phyloP scores from a whole-genome alignment of 1,140 invertebrate species.

The Apis laboriosa region DNA sequence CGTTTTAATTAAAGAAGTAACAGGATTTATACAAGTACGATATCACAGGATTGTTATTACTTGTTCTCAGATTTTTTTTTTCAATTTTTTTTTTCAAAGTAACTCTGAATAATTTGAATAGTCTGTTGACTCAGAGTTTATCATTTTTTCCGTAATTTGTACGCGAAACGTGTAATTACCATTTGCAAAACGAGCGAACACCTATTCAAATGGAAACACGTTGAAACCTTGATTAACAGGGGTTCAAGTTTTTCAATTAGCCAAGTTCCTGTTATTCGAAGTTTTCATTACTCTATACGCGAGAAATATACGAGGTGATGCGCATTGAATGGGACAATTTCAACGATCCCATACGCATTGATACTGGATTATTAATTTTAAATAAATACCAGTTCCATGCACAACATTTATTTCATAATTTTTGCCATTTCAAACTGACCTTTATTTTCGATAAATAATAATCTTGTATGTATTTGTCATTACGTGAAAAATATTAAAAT shows the following conservation, averaged over 20 bases:
- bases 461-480: neutral
- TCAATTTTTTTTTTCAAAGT: too few species aligned
- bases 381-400: neutral
- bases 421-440: neutral
- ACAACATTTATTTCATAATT: neutral
- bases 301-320: neutral
- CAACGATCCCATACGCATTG: neutral
- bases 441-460: neutral
- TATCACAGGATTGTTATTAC: too few species aligned
- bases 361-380: neutral
- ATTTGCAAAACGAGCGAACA: conserved; percentile 10
- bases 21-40: neutral
- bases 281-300: conserved; percentile 1
- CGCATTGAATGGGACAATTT: neutral
- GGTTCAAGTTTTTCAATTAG: conserved; percentile 18
- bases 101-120: neutral
- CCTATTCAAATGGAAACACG: conserved; percentile 1
- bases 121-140: neutral
- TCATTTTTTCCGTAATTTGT: neutral
- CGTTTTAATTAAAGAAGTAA: neutral
- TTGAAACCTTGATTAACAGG: conserved; percentile 7
- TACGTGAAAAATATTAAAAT: neutral
- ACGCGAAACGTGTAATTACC: conserved; percentile 14
- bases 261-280: conserved; percentile 13
- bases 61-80: neutral